Evolutionary conservation across 2,113 vertebrate species (phyloP).

Genomic region (Hydropotes inermis): DNA sequence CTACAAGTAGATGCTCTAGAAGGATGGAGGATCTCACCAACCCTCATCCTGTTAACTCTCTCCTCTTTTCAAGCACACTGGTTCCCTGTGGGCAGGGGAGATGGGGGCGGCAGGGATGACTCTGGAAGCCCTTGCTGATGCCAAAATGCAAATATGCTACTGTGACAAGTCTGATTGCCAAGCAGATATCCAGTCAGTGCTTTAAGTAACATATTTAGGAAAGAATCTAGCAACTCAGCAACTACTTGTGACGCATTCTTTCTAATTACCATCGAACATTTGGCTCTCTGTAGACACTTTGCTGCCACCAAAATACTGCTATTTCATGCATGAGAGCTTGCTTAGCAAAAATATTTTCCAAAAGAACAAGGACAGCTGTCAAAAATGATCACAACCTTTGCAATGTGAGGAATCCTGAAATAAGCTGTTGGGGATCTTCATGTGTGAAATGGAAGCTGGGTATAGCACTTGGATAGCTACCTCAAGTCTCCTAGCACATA

Average conservation of each 20-base stretch:
- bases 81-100: not conserved
- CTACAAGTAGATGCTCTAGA: not conserved
- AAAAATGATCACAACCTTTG: conserved; percentile 41
- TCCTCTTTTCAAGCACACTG: not conserved
- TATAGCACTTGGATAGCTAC: not conserved
- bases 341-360: conserved; percentile 69
- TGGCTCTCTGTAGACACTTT: not conserved
- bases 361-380: conserved; percentile 56
- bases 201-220: conserved; percentile 34
- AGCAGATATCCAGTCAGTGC: not conserved
- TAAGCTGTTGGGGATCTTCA: not conserved
- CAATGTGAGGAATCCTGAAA: conserved; percentile 33
- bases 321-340: conserved; percentile 23
- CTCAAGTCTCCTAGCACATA: not conserved
- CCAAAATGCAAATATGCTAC: not conserved
- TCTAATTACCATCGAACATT: conserved; percentile 44
- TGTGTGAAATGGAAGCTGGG: not conserved
- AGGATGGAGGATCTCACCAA: not conserved
- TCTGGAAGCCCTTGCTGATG: not conserved
- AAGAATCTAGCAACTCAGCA: conserved; percentile 3
- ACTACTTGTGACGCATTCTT: not conserved
- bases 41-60: not conserved
- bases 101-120: not conserved
- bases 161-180: conserved; percentile 6
- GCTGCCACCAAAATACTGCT: conserved; percentile 18